Percentiles rank a stretch among this genome's conserved stretches.
These are phyloP conservation scores for Fabriciana adippe DNA, from an alignment of 2,888 invertebrate genomes.

Conservation along the genomic window DNA sequence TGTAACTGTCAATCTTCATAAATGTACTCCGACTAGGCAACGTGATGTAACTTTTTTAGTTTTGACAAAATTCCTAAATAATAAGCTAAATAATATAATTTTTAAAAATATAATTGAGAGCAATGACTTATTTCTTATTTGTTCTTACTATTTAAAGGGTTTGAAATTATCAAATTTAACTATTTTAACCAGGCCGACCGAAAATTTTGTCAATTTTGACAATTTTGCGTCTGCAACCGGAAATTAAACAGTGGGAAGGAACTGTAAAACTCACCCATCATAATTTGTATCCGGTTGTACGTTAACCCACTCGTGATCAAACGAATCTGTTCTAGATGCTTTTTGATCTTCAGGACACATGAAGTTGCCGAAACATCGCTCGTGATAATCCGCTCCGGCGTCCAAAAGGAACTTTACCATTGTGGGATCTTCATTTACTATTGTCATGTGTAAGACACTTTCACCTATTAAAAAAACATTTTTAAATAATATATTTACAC, in stretches of 20 bases:
- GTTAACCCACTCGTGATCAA: slow-evolving; percentile 96
- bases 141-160: no score
- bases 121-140: no score
- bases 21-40: no score
- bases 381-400: slow-evolving; percentile 94
- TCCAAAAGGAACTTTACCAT: slow-evolving; percentile 98
- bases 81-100: no score
- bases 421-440: slow-evolving; percentile 98
- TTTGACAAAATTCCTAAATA: no score
- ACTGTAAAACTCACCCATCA: slow-evolving; percentile 83
- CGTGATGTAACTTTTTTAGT: no score
- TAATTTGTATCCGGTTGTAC: slow-evolving; percentile 92
- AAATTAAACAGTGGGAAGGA: not conserved
- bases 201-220: not conserved
- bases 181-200: no score
- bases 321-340: slow-evolving; percentile 90
- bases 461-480: slow-evolving; percentile 84
- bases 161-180: no score
- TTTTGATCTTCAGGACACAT: slow-evolving; percentile 99
- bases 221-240: no score
- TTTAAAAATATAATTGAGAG: no score
- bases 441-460: slow-evolving; percentile 97
- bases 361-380: slow-evolving; percentile 97
- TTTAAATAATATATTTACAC: not conserved
- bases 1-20: no score